Evolutionary conservation across 1,140 invertebrate species (phyloP), one percentile per base, ranked within the genome.

Genomic region (Caerostris darwini): DNA sequence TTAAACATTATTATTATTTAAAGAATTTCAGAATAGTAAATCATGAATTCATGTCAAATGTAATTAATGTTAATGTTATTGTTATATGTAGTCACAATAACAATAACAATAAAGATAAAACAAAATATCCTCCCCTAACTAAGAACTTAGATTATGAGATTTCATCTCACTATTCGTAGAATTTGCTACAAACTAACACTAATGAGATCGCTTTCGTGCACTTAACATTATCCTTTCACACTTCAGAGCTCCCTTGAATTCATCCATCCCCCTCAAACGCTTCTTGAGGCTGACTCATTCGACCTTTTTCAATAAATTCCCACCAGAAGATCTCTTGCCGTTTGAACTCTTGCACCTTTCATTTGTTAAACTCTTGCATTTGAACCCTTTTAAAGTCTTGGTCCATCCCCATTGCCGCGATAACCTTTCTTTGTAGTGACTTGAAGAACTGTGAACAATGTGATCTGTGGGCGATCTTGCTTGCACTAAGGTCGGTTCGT

Each of bases 291-390:
- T 83, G 82, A 83, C 82, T 83, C n/a, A n/a, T 3, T 17, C 56
- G 82, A 87, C 85, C 59, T 87, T 87, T 64, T 87, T 87, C 61
- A 87, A 87, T 87, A 64, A 87, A 87, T 87, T 87, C 85, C 59
- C 85, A 87, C 85, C 85, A 64, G 34, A 87, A 87, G 59, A 87
- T 87, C 59, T 64, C 8, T 12, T 54, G 59, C 19, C 57, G 54
- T 56, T 59, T 87, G 85, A 87, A 87, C 85, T 64, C 53, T 87
- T 19, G 58, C 57, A 61, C 85, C 34, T 87, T 85, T 64, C 59
- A 87, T 87, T 87, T 87, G 85, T 87, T 87, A 87, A 87, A 87
- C 34, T 50, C 58, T 87, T 83, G 6, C 85, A 64, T 59, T 87
- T 87, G 57, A 87, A 61, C 57, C 57, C 85, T 50, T 87, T 87